Conservation (phyloP, 2,797 vertebrate genomes). For the Pelobates cultripes region DNA sequence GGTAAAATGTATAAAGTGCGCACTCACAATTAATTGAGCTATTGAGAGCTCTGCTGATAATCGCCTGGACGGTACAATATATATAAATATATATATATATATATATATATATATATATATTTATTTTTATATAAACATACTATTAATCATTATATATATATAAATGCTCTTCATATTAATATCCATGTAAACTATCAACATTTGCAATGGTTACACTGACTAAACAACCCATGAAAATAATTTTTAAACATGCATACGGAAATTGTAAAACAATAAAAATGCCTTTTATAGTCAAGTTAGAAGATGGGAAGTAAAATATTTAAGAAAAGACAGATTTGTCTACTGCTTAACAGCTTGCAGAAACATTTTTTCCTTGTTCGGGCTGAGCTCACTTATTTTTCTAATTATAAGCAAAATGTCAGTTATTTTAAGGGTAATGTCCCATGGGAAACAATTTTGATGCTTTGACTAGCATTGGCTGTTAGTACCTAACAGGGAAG, state of each 20-base stretch:
- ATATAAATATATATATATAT: no score
- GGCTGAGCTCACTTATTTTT: conserved; percentile 59
- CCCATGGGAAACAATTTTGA: conserved; percentile 44
- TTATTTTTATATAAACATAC: no score
- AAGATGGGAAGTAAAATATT: conserved; percentile 61
- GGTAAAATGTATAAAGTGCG: no score
- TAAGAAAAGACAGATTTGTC: conserved; percentile 61
- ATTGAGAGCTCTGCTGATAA: no score
- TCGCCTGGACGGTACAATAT: no score
- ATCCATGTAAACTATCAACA: no score
- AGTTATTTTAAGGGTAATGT: conserved; percentile 46
- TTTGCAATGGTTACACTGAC: neutral
- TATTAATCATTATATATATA: no score
- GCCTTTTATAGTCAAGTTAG: conserved; percentile 65
- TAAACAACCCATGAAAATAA: neutral
- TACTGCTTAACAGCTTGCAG: conserved; percentile 61
- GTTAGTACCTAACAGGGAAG: conserved; percentile 23
- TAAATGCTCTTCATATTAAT: no score
- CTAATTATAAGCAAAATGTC: conserved; percentile 56
- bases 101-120: no score
- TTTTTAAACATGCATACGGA: conserved; percentile 31
- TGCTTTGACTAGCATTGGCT: conserved; percentile 33
- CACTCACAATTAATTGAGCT: no score
- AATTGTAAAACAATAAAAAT: conserved; percentile 54
- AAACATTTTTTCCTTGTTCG: conserved; percentile 55